Percentiles rank a stretch among this genome's conserved stretches.
Conservation (phyloP, 2,888 invertebrate genomes). For the Brachylomia viminalis region DNA sequence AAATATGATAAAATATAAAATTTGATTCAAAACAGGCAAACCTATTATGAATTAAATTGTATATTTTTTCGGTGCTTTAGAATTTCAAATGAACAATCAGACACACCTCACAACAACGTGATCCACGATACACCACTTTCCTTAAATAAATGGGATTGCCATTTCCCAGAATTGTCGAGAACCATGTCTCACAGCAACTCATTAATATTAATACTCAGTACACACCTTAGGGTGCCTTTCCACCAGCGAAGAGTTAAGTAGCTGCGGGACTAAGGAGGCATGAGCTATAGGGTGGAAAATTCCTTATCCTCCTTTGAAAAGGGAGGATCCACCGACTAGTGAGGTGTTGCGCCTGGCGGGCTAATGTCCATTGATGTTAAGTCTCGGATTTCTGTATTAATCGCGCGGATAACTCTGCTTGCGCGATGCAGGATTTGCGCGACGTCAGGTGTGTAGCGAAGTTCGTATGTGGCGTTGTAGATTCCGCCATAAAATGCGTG, state of each 20-base stretch:
- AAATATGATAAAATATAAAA: too few relatives aligned
- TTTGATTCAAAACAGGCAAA: too few relatives aligned
- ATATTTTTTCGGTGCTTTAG: not conserved
- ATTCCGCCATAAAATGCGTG: not conserved
- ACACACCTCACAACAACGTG: not conserved
- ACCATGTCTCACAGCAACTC: constrained; percentile 33
- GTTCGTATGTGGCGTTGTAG: not conserved
- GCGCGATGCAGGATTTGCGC: not conserved
- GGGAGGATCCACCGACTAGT: not conserved
- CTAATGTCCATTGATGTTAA: not conserved
- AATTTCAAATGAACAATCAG: constrained; percentile 11
- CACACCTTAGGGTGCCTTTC: constrained; percentile 11
- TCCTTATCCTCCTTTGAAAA: not conserved
- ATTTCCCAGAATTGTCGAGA: constrained; percentile 36
- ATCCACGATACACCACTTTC: constrained; percentile 26
- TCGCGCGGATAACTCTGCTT: not conserved
- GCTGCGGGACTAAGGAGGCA: not conserved
- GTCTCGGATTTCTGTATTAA: not conserved
- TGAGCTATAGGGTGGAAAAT: not conserved
- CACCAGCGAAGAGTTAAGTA: not conserved
- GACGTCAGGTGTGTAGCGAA: not conserved
- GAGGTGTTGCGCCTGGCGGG: not conserved
- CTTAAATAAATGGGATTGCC: constrained; percentile 47
- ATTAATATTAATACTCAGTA: constrained; percentile 55
- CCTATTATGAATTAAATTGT: too few relatives aligned